phyloP scores from a whole-genome alignment of 2,797 vertebrate species.

The Xenops minutus region DNA sequence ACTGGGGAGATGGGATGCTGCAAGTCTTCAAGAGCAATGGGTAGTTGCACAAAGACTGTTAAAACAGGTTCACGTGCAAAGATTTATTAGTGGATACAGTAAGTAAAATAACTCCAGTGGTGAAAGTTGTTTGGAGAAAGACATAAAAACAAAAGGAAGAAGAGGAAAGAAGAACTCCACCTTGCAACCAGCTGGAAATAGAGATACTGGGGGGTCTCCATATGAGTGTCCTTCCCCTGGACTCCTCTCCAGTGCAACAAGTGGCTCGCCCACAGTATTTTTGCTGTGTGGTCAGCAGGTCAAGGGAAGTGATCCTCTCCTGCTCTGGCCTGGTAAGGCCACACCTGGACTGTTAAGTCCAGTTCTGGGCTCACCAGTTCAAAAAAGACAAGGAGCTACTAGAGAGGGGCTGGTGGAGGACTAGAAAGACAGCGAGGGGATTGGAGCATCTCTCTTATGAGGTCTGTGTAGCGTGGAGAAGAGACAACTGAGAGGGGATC shows the following conservation, averaged over 20 bases:
- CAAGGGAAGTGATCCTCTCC: background rate
- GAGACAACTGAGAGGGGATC: background rate
- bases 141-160: background rate
- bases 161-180: background rate
- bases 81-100: background rate
- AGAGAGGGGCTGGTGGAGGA: background rate
- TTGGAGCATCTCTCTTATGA: background rate
- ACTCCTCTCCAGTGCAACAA: background rate
- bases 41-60: background rate
- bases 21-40: background rate
- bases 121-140: background rate
- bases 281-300: background rate
- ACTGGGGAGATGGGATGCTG: accelerated
- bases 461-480: background rate
- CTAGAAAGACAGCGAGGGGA: background rate
- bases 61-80: background rate
- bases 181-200: accelerated
- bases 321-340: background rate
- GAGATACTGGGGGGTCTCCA: background rate
- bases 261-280: background rate
- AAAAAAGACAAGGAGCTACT: background rate
- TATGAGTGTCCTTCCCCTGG: background rate
- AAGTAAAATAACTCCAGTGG: background rate
- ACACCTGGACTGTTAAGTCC: background rate
- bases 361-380: background rate